Evolutionary conservation across 92 coral and sea anemone genomes (phyloP).

Genomic region (Desmophyllum pertusum): DNA sequence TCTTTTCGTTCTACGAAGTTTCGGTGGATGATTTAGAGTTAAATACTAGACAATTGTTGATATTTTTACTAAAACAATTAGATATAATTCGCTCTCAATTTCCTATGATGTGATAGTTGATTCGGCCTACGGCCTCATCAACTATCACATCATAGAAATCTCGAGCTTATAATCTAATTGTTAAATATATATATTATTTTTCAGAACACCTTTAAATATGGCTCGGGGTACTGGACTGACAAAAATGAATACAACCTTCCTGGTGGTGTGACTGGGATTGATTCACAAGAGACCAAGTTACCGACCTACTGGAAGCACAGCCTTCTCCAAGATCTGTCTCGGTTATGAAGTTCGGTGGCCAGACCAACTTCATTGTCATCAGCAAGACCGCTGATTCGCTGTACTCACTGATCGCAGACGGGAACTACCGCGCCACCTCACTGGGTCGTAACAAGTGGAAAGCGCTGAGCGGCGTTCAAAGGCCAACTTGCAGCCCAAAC

Average conservation of each 20-base stretch:
- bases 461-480: not conserved
- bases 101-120: no score
- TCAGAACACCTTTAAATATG: not conserved
- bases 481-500: not conserved
- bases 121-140: no score
- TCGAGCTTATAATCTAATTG: no score
- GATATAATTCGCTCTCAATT: no score
- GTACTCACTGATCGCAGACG: constrained; percentile 15
- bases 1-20: no score
- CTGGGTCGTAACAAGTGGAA: constrained; percentile 17
- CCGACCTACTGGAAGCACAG: constrained; percentile 25
- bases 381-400: not conserved
- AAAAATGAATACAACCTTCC: not conserved
- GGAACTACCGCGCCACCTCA: constrained; percentile 7
- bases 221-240: constrained; percentile 14
- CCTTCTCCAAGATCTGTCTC: constrained; percentile 22
- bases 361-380: not conserved
- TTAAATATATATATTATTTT: no score
- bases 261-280: constrained; percentile 17
- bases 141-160: no score
- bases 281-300: constrained; percentile 8
- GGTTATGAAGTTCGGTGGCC: constrained; percentile 9
- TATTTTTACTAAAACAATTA: no score
- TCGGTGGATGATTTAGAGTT: no score
- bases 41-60: no score